A percentile compares a stretch with the other conserved stretches of the same genome.
Conservation (phyloP, 2,888 invertebrate genomes). For the Pycnomerus fuliginosus region DNA sequence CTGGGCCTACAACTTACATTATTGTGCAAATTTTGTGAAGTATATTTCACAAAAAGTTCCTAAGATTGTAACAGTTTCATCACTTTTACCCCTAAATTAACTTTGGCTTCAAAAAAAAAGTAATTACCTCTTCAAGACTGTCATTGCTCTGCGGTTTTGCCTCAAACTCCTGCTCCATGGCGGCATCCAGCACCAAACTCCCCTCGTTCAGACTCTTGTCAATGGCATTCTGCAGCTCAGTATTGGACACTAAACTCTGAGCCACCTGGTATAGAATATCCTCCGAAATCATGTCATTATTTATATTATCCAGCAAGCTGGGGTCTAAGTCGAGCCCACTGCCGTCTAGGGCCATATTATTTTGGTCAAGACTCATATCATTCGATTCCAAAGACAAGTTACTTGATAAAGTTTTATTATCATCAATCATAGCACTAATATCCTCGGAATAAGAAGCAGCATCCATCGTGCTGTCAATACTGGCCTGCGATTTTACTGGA, state of each 20-base stretch:
- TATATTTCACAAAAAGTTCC: too few species aligned
- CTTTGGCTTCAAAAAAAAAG: too few species aligned
- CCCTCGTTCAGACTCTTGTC: constrained; percentile 59
- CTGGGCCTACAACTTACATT: too few species aligned
- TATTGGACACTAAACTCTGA: constrained; percentile 64
- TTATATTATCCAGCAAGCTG: constrained; percentile 60
- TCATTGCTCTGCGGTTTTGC: too few species aligned
- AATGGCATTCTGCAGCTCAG: constrained; percentile 69
- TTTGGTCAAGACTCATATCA: constrained; percentile 32
- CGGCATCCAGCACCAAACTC: constrained; percentile 45
- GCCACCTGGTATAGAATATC: constrained; percentile 74
- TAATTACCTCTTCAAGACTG: too few species aligned
- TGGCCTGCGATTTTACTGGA: background rate
- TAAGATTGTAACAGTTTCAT: too few species aligned
- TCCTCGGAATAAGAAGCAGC: constrained; percentile 42
- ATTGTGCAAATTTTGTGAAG: too few species aligned
- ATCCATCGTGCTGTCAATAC: constrained; percentile 18
- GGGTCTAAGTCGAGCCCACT: constrained; percentile 62
- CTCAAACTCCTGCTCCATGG: constrained; percentile 34
- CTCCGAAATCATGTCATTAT: constrained; percentile 68
- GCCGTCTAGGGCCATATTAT: constrained; percentile 55
- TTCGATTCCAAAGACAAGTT: constrained; percentile 18
- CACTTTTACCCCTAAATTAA: too few species aligned
- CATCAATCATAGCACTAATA: constrained; percentile 46
- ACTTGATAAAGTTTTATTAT: constrained; percentile 41